Percentiles rank a stretch among this genome's conserved stretches.
These are phyloP conservation scores for Rhynchotus rufescens DNA, from an alignment of 2,797 vertebrate species.

Conservation along the genomic window DNA sequence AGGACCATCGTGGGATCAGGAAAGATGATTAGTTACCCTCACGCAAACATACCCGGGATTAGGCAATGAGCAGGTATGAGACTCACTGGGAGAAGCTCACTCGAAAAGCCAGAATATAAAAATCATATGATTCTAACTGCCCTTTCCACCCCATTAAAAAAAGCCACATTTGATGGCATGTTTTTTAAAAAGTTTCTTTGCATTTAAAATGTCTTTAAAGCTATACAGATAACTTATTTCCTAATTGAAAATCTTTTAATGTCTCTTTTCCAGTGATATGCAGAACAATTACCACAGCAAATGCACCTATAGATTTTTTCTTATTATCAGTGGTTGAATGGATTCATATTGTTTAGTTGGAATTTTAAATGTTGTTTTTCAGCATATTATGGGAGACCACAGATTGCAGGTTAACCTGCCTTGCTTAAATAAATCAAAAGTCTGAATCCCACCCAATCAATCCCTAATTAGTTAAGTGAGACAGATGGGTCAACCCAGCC, in stretches of 20 bases:
- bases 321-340: neutral
- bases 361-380: slow-evolving; percentile 34
- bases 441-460: slow-evolving; percentile 33
- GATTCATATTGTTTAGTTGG: slow-evolving; percentile 17
- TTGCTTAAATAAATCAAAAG: slow-evolving; percentile 16
- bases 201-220: neutral
- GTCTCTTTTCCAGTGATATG: neutral
- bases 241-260: neutral
- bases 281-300: neutral
- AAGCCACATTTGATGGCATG: neutral
- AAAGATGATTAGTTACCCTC: neutral
- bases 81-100: neutral
- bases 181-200: neutral
- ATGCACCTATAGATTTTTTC: neutral
- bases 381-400: neutral
- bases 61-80: neutral
- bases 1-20: neutral
- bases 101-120: neutral
- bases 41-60: neutral
- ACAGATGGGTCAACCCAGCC: slow-evolving; percentile 32
- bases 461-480: slow-evolving; percentile 21
- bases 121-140: neutral
- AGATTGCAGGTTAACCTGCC: slow-evolving; percentile 46
- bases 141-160: neutral
- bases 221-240: neutral